These are phyloP conservation scores for Catocala sponsa DNA, from an alignment of 2,888 invertebrate genomes.

Conservation along the genomic window DNA sequence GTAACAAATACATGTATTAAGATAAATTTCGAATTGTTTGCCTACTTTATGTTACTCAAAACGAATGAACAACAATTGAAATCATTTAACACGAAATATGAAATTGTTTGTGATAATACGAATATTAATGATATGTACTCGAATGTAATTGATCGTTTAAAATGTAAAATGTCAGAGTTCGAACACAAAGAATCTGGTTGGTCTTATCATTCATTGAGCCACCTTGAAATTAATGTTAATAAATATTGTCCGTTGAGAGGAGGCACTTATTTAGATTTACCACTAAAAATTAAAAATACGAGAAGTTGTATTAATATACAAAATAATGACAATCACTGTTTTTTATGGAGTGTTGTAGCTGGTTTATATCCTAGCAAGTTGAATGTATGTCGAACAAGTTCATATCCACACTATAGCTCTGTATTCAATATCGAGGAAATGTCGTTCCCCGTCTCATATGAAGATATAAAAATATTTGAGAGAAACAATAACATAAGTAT, in stretches of 20 bases:
- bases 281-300: no score
- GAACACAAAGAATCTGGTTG: no score
- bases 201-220: no score
- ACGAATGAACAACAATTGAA: slow-evolving; percentile 1
- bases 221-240: no score
- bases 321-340: no score
- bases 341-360: not conserved
- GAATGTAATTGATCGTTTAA: not conserved
- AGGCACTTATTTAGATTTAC: no score
- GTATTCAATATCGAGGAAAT: slow-evolving; percentile 6
- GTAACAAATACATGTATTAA: not conserved
- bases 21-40: slow-evolving; percentile 7
- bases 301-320: no score
- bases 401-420: slow-evolving; percentile 12
- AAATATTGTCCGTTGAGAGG: no score
- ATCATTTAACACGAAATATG: slow-evolving; percentile 8
- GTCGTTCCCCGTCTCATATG: slow-evolving; percentile 1
- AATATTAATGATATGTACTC: not conserved
- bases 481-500: slow-evolving; percentile 9
- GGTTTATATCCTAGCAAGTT: not conserved
- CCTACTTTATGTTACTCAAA: slow-evolving; percentile 2
- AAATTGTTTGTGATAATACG: slow-evolving; percentile 1
- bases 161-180: no score
- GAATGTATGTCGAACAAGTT: not conserved
- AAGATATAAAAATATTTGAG: slow-evolving; percentile 4